These are phyloP conservation scores for Herpailurus yagouaroundi DNA, from an alignment of 2,113 vertebrate species.

Conservation along the genomic window DNA sequence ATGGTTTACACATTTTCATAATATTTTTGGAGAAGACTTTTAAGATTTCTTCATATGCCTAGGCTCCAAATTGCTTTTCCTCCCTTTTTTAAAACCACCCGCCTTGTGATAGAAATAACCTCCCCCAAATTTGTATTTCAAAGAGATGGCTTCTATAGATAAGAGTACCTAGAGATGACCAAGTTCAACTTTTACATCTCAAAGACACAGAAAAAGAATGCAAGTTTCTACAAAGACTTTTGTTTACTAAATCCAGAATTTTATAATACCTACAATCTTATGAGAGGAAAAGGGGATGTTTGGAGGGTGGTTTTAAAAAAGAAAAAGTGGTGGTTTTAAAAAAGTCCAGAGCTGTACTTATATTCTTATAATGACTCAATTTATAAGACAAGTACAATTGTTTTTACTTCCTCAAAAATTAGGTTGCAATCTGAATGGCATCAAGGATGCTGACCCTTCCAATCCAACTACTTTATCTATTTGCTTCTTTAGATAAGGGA, in stretches of 20 bases:
- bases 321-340: not conserved
- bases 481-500: not conserved
- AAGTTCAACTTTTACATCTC: not conserved
- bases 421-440: not conserved
- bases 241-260: not conserved
- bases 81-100: too few species aligned
- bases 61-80: not conserved
- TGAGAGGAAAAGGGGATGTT: not conserved
- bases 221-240: not conserved
- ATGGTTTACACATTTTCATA: not conserved
- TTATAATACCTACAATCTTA: not conserved
- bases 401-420: not conserved
- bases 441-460: not conserved
- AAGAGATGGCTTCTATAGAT: not conserved
- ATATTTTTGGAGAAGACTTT: not conserved
- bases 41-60: not conserved
- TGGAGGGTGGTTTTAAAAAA: not conserved
- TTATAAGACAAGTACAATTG: not conserved
- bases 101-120: not conserved
- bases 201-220: not conserved
- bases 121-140: not conserved
- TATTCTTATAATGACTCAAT: not conserved
- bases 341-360: not conserved
- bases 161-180: not conserved
- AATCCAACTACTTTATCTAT: not conserved